Conservation (phyloP, 2,113 vertebrate species). For the Onychorhynchus coronatus region DNA sequence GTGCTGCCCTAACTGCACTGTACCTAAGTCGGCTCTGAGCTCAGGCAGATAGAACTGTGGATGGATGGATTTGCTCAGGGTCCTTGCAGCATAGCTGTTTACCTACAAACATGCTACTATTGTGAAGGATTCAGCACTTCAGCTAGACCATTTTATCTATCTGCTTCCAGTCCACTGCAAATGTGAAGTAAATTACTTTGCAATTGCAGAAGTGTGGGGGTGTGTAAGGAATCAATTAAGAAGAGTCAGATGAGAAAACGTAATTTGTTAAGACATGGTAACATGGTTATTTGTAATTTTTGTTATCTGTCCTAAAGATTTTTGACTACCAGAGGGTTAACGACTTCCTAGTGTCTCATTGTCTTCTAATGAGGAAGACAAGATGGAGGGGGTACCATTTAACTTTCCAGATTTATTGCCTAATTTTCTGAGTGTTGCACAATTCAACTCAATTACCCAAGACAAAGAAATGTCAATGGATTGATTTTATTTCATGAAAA, state of each 20-base stretch:
- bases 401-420: background rate
- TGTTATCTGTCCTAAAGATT: background rate
- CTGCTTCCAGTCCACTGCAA: background rate
- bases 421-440: background rate
- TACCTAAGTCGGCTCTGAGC: background rate
- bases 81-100: background rate
- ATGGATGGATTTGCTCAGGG: background rate
- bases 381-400: background rate
- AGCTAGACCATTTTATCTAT: background rate
- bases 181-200: background rate
- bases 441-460: background rate
- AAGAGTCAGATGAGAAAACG: background rate
- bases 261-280: background rate
- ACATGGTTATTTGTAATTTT: background rate
- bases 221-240: background rate
- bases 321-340: background rate
- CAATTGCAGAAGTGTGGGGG: background rate
- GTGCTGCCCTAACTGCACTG: background rate
- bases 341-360: background rate
- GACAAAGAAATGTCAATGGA: background rate
- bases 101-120: fast-evolving
- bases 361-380: background rate
- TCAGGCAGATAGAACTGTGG: background rate
- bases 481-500: background rate
- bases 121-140: background rate